These are phyloP conservation scores for Apodemia zela DNA, from an alignment of 2,888 invertebrate genomes.

Conservation along the genomic window DNA sequence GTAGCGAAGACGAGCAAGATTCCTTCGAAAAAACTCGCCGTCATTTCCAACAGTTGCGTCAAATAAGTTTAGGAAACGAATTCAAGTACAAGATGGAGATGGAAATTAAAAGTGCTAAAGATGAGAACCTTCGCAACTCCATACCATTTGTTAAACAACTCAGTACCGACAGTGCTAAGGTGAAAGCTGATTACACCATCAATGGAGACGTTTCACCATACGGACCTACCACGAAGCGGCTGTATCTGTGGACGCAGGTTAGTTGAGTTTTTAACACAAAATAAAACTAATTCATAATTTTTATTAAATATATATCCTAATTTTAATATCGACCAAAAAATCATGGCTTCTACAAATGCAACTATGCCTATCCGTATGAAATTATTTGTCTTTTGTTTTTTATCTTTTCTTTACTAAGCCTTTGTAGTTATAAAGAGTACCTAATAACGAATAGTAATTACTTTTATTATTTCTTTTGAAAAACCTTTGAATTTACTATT, in stretches of 20 bases:
- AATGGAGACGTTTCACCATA: slow-evolving; percentile 70
- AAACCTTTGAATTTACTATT: no score
- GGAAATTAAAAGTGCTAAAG: slow-evolving; percentile 82
- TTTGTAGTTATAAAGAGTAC: no score
- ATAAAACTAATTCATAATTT: slow-evolving; percentile 3
- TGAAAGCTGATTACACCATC: slow-evolving; percentile 67
- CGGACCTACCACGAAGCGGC: slow-evolving; percentile 76
- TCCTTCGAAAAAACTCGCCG: slow-evolving; percentile 80
- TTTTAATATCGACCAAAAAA: no score
- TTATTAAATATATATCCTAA: not conserved
- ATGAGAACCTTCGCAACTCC: slow-evolving; percentile 81
- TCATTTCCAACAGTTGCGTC: slow-evolving; percentile 82
- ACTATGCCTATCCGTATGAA: no score
- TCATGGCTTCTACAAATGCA: no score
- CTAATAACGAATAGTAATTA: no score
- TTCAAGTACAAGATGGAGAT: slow-evolving; percentile 83
- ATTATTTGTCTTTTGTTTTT: no score
- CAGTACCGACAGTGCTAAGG: slow-evolving; percentile 80
- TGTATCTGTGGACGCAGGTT: slow-evolving; percentile 70
- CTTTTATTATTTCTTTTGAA: no score
- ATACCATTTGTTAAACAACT: slow-evolving; percentile 82
- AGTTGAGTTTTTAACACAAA: slow-evolving; percentile 29
- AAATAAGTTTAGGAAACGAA: slow-evolving; percentile 82
- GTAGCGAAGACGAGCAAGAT: slow-evolving; percentile 75
- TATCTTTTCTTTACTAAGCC: no score